Conservation (phyloP, 2,888 invertebrate genomes). For the Phrixothrix hirtus region DNA sequence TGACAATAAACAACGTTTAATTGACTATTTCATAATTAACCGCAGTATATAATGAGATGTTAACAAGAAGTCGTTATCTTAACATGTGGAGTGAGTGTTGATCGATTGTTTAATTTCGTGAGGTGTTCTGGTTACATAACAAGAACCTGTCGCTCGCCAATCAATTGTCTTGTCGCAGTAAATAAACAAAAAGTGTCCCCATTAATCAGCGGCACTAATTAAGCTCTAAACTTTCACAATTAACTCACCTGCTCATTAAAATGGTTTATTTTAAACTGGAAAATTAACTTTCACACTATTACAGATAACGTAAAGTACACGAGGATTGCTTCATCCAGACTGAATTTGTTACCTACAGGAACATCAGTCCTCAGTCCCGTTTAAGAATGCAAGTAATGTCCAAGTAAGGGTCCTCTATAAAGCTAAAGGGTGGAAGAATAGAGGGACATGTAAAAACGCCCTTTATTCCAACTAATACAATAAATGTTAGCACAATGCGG, state of each 20-base stretch:
- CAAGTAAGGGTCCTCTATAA: constrained; percentile 27
- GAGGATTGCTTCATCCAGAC: constrained; percentile 10
- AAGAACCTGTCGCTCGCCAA: constrained; percentile 35
- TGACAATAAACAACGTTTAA: constrained; percentile 9
- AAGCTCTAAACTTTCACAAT: constrained; percentile 35
- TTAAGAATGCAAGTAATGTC: constrained; percentile 39
- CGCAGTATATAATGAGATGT: constrained; percentile 16
- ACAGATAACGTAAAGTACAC: constrained; percentile 9
- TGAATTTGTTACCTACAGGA: constrained; percentile 22
- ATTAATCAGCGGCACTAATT: constrained; percentile 44
- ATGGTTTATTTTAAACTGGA: too few relatives aligned
- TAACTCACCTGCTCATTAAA: constrained; percentile 20
- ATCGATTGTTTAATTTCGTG: constrained; percentile 41
- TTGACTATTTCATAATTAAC: constrained; percentile 14
- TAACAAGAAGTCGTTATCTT: constrained; percentile 17
- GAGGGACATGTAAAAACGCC: constrained; percentile 47
- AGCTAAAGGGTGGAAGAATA: constrained; percentile 37
- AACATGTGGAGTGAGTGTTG: constrained; percentile 33
- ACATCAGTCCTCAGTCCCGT: constrained; percentile 25
- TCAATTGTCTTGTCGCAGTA: constrained; percentile 43
- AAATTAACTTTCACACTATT: too few relatives aligned
- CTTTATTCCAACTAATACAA: constrained; percentile 51
- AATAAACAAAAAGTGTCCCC: constrained; percentile 46
- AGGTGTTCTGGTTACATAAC: constrained; percentile 38
- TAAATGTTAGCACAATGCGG: constrained; percentile 49